phyloP scores from a whole-genome alignment of 92 coral and sea anemone species.

The Metridium senile region DNA sequence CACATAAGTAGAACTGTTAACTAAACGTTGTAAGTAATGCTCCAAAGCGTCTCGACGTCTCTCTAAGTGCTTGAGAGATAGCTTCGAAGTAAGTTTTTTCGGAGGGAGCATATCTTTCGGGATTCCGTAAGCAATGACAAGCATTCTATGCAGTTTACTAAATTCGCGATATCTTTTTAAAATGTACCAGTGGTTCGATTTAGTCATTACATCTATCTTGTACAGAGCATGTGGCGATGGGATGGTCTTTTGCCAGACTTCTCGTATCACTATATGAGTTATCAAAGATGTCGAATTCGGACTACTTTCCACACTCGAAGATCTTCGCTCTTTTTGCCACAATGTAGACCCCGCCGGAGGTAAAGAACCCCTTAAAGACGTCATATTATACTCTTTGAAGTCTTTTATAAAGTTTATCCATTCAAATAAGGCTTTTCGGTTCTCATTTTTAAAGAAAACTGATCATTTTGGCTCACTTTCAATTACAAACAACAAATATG shows the following conservation, averaged over 20 bases:
- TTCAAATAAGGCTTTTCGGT: background rate
- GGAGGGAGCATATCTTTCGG: constrained; percentile 98
- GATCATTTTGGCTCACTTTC: too few relatives aligned
- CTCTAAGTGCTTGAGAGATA: constrained; percentile 79
- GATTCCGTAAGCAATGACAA: constrained; percentile 75
- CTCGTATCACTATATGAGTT: constrained; percentile 94
- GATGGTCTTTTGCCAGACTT: constrained; percentile 86
- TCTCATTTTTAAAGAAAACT: background rate
- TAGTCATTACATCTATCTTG: constrained; percentile 97
- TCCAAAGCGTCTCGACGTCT: constrained; percentile 86
- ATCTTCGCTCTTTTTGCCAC: constrained; percentile 91
- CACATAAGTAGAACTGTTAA: constrained; percentile 88
- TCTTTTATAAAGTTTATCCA: background rate
- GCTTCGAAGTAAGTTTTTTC: constrained; percentile 78
- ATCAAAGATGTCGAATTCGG: constrained; percentile 44
- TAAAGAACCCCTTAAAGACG: constrained; percentile 80
- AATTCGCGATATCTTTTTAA: constrained; percentile 93
- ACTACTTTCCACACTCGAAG: constrained; percentile 64
- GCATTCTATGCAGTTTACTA: constrained; percentile 74
- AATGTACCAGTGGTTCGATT: constrained; percentile 97
- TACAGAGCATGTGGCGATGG: constrained; percentile 96
- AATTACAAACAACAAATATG: background rate
- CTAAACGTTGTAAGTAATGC: constrained; percentile 92
- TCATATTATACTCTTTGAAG: constrained; percentile 51
- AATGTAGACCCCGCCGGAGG: constrained; percentile 95